A percentile compares a stretch with the other conserved stretches of the same genome.
phyloP scores from a whole-genome alignment of 1,140 invertebrate species.

The Scylla paramamosain region DNA sequence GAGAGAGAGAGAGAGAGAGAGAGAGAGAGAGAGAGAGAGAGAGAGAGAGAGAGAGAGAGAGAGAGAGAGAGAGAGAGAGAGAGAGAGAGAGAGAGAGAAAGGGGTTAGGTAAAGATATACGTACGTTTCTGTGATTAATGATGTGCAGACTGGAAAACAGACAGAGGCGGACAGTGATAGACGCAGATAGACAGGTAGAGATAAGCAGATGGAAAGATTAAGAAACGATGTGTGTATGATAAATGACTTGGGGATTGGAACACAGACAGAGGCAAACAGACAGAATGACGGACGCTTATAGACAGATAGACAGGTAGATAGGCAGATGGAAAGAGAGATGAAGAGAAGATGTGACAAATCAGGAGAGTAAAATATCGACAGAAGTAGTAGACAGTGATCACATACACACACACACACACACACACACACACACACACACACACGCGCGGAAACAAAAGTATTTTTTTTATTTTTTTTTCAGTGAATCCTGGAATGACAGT shows the following conservation, averaged over 20 bases:
- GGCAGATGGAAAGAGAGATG: slow-evolving; percentile 8
- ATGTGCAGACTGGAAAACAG: no score
- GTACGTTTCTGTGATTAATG: no score
- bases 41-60: neutral
- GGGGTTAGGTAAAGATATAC: neutral
- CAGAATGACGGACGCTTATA: neutral
- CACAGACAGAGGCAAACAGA: neutral
- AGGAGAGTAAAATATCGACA: no score
- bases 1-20: slow-evolving; percentile 33
- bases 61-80: slow-evolving; percentile 33
- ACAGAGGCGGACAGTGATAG: neutral
- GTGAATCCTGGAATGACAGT: no score
- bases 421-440: slow-evolving; percentile 8
- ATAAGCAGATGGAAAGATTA: neutral
- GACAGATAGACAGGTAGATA: neutral
- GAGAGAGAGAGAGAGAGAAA: slow-evolving; percentile 33
- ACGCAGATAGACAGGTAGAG: neutral
- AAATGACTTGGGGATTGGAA: no score
- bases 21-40: slow-evolving; percentile 33
- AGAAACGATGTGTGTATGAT: no score
- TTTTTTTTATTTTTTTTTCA: no score
- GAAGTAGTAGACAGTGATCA: neutral
- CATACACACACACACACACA: slow-evolving; percentile 37
- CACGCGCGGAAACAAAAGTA: neutral
- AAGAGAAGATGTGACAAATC: no score